Conservation (phyloP, 2,113 vertebrate species). For the Campylorhamphus procurvoides region DNA sequence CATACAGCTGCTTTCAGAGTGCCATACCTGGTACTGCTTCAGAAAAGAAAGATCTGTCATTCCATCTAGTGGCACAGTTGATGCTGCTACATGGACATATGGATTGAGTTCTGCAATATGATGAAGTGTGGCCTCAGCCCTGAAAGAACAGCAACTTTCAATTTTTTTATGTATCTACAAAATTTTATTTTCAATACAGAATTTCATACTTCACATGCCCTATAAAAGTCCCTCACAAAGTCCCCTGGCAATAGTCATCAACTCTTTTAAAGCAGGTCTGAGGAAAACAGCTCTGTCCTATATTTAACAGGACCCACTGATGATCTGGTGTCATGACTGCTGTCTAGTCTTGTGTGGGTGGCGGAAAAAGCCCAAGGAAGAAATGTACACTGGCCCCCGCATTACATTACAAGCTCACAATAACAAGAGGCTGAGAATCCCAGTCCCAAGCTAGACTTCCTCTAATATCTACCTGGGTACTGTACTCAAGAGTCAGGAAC, state of each 20-base stretch:
- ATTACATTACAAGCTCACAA: background rate
- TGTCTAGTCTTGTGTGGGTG: background rate
- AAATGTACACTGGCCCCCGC: background rate
- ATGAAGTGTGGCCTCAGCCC: conserved; percentile 88
- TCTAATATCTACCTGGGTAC: background rate
- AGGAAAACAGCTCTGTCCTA: background rate
- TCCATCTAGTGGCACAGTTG: conserved; percentile 80
- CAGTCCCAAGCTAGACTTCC: background rate
- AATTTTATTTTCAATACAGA: background rate
- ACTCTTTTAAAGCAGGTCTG: background rate
- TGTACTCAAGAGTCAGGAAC: background rate
- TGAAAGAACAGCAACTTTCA: conserved; percentile 54
- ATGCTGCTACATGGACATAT: conserved; percentile 89
- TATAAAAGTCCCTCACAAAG: background rate
- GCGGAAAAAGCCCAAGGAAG: background rate
- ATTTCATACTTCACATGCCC: background rate
- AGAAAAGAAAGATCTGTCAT: conserved; percentile 90
- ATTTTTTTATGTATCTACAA: background rate
- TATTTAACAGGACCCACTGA: background rate
- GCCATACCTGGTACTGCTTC: conserved; percentile 55
- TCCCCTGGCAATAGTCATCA: background rate
- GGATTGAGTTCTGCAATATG: conserved; percentile 92
- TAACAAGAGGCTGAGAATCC: background rate
- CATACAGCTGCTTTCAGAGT: background rate
- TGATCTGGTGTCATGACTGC: background rate